Conservation (phyloP, 2,888 invertebrate genomes). For the Chloromyia formosa region DNA sequence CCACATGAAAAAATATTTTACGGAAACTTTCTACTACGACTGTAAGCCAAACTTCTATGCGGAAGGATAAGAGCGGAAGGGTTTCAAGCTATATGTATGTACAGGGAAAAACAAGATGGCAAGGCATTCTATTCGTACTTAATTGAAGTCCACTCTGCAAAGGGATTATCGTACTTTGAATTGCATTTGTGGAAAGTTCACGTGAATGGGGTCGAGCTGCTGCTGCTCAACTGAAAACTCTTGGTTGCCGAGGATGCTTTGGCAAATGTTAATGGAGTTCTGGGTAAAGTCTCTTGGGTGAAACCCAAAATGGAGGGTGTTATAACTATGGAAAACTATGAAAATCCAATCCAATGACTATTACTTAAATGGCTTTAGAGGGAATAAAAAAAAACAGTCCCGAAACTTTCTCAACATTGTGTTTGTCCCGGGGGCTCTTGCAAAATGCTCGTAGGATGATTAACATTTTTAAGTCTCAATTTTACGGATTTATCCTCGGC, state of each 20-base stretch:
- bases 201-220: conserved; percentile 22
- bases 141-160: conserved; percentile 41
- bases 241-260: not conserved
- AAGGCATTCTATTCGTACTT: conserved; percentile 32
- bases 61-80: not conserved
- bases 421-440: not conserved
- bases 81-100: too few species aligned
- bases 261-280: conserved; percentile 1
- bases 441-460: conserved; percentile 14
- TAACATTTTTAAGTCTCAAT: conserved; percentile 29
- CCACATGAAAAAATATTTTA: not conserved
- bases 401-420: conserved; percentile 18
- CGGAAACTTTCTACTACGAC: not conserved
- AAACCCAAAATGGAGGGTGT: conserved; percentile 4
- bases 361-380: conserved; percentile 1
- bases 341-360: conserved; percentile 14
- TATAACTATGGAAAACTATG: conserved; percentile 36
- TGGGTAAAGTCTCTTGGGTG: not conserved
- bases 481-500: not conserved
- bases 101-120: conserved; percentile 18
- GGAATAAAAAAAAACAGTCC: conserved; percentile 8
- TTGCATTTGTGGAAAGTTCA: conserved; percentile 29
- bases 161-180: conserved; percentile 26
- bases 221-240: conserved; percentile 3
- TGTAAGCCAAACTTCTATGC: conserved; percentile 13